Evolutionary conservation across 1,140 invertebrate genomes (phyloP).

Genomic region (Bombus vancouverensis): DNA sequence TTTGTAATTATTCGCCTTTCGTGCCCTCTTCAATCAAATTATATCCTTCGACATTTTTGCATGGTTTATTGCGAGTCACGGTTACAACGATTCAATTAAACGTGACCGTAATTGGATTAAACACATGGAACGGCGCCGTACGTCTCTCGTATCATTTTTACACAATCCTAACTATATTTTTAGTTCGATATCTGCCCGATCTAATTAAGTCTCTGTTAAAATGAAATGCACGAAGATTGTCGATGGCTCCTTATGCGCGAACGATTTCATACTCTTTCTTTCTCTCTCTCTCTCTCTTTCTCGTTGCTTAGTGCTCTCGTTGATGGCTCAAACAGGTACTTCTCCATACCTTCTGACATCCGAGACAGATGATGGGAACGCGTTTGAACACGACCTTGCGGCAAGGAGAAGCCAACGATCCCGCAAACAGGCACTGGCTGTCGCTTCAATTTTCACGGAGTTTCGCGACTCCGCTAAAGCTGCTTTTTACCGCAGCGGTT

Average conservation of each 20-base stretch:
- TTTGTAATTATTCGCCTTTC: too few species aligned
- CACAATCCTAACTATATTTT: background rate
- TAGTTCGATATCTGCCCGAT: background rate
- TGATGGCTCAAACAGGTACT: background rate
- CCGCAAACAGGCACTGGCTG: constrained; percentile 41
- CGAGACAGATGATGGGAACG: constrained; percentile 45
- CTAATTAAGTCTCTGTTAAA: constrained; percentile 4
- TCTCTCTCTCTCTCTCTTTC: background rate
- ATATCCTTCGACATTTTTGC: background rate
- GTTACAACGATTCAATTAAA: background rate
- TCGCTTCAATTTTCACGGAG: constrained; percentile 47
- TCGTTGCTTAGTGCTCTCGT: background rate
- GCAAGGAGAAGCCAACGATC: constrained; percentile 46
- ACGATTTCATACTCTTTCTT: background rate
- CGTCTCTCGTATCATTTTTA: background rate
- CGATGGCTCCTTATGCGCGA: constrained; percentile 6
- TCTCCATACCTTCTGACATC: constrained; percentile 26
- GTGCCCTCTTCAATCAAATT: background rate
- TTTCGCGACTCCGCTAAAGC: constrained; percentile 21
- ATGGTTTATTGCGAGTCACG: background rate
- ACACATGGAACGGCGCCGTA: background rate
- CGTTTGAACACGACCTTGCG: constrained; percentile 47
- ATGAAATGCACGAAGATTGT: background rate
- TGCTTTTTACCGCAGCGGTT: constrained; percentile 3
- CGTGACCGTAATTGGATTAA: background rate